Base-by-base conservation (phyloP, 2,797 vertebrate genomes). In the Poeciliopsis gracilis region DNA sequence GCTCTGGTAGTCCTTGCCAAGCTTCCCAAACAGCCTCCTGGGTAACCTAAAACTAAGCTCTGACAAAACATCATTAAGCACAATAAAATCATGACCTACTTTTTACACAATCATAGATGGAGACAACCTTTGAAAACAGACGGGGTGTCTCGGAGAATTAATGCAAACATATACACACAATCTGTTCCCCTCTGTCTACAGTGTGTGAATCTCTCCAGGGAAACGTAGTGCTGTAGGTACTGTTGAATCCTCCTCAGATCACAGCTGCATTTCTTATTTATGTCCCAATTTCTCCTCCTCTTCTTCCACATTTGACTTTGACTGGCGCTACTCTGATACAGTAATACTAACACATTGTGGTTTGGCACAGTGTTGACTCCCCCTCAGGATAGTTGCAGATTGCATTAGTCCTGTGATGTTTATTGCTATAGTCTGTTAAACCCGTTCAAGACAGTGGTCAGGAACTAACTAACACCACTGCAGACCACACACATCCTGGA, bases 11-110 rank as follows among this genome's bases (percentile, higher is more conserved):
- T 83, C 76, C 36, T 73, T 63, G 1, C 70, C 33, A 41, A 76
- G 77, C 81, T 72, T 72, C 71, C 78, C 72, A 33, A 70, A 86
- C 43, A 75, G 69, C 82, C 87, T 51, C 72, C 41, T n/a, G 63
- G 5, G 84, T 83, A 89, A 92, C 77, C 66, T 63, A 79, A 87
- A 77, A 81, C 81, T 78, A 72, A 81, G 75, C 81, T 84, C 80
- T 83, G 83, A 85, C 82, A 79, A 92, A 94, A 92, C 88, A 82
- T 80, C 84, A 93, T 90, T 87, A 91, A 91, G 88, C 49, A 74
- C 80, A 84, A 88, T 79, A 88, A 90, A 92, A 94, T 87, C 77
- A 80, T 88, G 92, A 94, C 92, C 93, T 93, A 91, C 78, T 92
- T 95, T 87, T 80, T 57, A 20, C 18, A 1, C 23, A 15, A 76